Evolutionary conservation across 2,113 vertebrate genomes (phyloP), one percentile per base, ranked within the genome.

Genomic region (Motacilla alba): DNA sequence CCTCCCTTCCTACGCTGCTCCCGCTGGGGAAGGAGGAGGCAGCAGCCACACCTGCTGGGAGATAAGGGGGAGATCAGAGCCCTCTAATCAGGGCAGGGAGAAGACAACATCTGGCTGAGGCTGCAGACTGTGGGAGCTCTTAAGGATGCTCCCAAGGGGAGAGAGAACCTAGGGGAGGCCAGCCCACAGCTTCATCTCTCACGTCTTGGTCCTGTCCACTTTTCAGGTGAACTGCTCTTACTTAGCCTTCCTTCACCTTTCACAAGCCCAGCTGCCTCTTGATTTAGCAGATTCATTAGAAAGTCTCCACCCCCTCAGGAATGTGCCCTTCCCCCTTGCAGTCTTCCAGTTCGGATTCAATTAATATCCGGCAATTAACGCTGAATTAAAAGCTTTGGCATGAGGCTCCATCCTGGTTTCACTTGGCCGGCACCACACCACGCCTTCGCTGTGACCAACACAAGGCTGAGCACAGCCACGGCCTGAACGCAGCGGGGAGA

Each of bases 251-350:
- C 63, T 77, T 66, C 62, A 62, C 19, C 56, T 59, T 60, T 46
- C 20, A 60, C n/a, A 74, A 69, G 39, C 19, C 55, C 16, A 6
- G 11, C 1, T 60, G 13, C 13, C 63, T 74, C n/a, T 27, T 8
- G 1, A 11, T 78, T 89, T 86, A 59, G 33, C 24, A 55, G 60
- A 80, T 56, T 33, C 55, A n/a, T 86, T 35, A 50, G 5, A 70
- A 90, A 83, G 41, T 27, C 44, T 55, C 37, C 35, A 73, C 4
- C 5, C 9, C 12, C 52, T 52, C 49, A 33, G 77, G 39, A 94
- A 41, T 0, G 0, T 23, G 46, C 19, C 43, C 18, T 52, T 35
- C 31, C 28, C 41, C 60, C 47, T 47, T 41, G 11, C 16, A 33
- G 23, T 11, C 23, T 53, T 49, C 46, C 55, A 74, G 75, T 37